Base-by-base conservation (phyloP, 1,140 invertebrate genomes). In the Batillaria attramentaria region DNA sequence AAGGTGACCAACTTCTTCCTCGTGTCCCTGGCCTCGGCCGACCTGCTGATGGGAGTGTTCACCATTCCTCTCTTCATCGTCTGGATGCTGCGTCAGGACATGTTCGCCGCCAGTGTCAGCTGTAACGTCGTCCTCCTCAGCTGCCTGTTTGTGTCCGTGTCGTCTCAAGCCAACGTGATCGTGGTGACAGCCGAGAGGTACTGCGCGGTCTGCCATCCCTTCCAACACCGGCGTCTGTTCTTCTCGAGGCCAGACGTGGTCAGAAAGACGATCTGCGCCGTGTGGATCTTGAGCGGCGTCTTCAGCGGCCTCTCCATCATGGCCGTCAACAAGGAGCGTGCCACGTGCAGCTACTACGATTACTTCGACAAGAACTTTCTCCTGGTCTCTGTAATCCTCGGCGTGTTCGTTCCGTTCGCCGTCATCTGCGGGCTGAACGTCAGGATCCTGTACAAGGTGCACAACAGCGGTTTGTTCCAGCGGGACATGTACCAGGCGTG, bases 1-100 rank as follows among this genome's bases (percentile, higher is more conserved):
- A 93, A 86, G 84, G 92, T 94, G 0, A 95, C 94, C 3, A 95
- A 95, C 82, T 92, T 95, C 3, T 95, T 95, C 81, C 89, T 95
- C 33, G 42, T 88, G 3, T 94, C 93, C 83, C 88, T 95, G 33
- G 94, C 94, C 13, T 93, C 93, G 1, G 94, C 95, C 1, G 95
- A 95, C 90, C 91, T 95, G 5, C 95, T 95, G 93, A 94, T 95
- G 91, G 92, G 91, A 0, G 66, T 24, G 3, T 28, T 69, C 28
- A 69, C 66, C 20, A 69, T 69, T 24, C 66, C 66, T 3, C 66
- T 69, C 66, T 69, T 69, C 66, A 69, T 41, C 66, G 35, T 69
- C 16, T 69, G 66, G 66, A 35, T 69, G 37, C 24, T 33, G 28
- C 39, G 42, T 24, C 66, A 41, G 35, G 37, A 69, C 37, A n/a